phyloP scores from a whole-genome alignment of 2,888 invertebrate species.

The Ennomos quercinarius region DNA sequence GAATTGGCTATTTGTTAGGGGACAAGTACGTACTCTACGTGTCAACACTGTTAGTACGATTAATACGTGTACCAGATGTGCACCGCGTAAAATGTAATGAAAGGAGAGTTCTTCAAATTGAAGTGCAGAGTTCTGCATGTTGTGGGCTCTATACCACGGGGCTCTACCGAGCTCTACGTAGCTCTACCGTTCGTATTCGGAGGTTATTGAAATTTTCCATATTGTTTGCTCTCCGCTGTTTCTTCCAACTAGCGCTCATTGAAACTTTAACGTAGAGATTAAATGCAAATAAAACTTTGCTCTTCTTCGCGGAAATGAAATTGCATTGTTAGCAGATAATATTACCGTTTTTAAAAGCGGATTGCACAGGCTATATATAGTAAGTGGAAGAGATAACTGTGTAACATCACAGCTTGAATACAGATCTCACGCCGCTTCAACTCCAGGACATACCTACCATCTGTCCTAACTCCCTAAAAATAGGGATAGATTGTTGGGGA shows the following conservation, averaged over 20 bases:
- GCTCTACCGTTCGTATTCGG: background rate
- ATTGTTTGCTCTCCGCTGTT: conserved; percentile 7
- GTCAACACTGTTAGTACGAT: conserved; percentile 4
- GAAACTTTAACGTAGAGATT: background rate
- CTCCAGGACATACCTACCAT: no score
- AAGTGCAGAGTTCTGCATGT: conserved; percentile 11
- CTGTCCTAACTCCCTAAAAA: no score
- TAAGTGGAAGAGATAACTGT: no score
- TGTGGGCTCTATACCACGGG: background rate
- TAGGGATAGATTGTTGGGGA: no score
- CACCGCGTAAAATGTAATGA: conserved; percentile 13
- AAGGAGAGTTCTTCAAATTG: conserved; percentile 12
- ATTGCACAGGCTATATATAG: no score
- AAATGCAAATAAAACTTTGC: conserved; percentile 1
- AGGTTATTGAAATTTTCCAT: conserved; percentile 6
- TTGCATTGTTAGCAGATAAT: background rate
- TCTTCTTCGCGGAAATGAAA: background rate
- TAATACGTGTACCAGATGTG: conserved; percentile 5
- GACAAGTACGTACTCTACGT: no score
- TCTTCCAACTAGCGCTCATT: background rate
- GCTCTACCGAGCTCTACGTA: background rate
- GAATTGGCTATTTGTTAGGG: conserved; percentile 3
- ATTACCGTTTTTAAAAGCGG: no score
- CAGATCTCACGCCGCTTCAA: no score
- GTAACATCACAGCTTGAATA: no score